Evolutionary conservation across 1,140 invertebrate species (phyloP).

Genomic region (Heliothis subflexa): DNA sequence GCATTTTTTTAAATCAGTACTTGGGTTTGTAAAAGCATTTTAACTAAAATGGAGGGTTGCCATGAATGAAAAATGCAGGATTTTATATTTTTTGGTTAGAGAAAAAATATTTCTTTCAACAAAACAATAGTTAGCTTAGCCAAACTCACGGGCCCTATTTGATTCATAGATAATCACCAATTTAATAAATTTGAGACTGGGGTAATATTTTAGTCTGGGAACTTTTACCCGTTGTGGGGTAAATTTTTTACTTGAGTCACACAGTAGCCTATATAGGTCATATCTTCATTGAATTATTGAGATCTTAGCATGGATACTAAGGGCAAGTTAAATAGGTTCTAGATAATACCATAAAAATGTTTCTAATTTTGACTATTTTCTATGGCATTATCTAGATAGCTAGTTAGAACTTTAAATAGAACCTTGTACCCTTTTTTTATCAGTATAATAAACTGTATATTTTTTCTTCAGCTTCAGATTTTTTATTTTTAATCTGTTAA

Average conservation of each 20-base stretch:
- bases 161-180: not conserved
- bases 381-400: too few species aligned
- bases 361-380: too few species aligned
- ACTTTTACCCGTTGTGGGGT: not conserved
- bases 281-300: not conserved
- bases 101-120: too few species aligned
- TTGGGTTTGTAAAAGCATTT: not conserved
- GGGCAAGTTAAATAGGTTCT: too few species aligned
- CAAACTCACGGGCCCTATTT: not conserved
- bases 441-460: slow-evolving; percentile 31
- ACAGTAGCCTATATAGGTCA: not conserved
- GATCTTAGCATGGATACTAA: not conserved
- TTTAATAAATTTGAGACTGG: slow-evolving; percentile 5
- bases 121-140: too few species aligned
- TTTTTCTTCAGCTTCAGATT: slow-evolving; percentile 18
- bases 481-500: slow-evolving; percentile 13
- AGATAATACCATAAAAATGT: too few species aligned
- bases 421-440: not conserved
- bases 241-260: not conserved
- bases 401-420: too few species aligned
- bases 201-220: not conserved
- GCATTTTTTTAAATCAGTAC: not conserved
- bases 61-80: too few species aligned
- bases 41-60: too few species aligned
- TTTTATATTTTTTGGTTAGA: too few species aligned